Percentiles rank a stretch among this genome's conserved stretches.
Conservation (phyloP, 2,888 invertebrate genomes). For the Agrochola circellaris region DNA sequence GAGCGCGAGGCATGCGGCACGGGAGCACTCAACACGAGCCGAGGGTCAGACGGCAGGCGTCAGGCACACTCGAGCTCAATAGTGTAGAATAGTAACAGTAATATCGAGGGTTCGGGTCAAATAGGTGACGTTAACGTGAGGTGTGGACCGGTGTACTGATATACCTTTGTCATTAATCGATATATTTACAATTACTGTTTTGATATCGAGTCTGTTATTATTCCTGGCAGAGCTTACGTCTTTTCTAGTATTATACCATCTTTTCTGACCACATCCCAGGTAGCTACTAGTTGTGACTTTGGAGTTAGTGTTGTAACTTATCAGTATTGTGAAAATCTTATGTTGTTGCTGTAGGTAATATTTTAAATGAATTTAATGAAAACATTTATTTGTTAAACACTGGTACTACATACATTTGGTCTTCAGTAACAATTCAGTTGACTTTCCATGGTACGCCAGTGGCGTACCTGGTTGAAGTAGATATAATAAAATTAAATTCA, state of each 20-base stretch:
- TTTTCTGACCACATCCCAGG: background rate
- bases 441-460: background rate
- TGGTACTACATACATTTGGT: background rate
- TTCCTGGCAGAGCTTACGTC: background rate
- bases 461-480: background rate
- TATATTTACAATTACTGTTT: background rate
- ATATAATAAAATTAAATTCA: background rate
- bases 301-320: background rate
- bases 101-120: background rate
- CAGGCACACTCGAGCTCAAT: background rate
- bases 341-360: background rate
- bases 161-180: background rate
- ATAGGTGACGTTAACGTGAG: background rate
- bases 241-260: background rate
- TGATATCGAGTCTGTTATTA: background rate
- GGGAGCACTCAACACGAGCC: conserved; percentile 20
- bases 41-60: background rate
- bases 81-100: background rate
- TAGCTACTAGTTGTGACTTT: background rate
- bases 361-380: background rate
- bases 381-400: background rate
- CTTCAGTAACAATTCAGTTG: background rate
- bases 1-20: background rate
- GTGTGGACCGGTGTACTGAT: background rate
- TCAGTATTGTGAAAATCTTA: background rate